Evolutionary conservation across 1,140 invertebrate genomes (phyloP).

Genomic region (Drosophila oshimai): DNA sequence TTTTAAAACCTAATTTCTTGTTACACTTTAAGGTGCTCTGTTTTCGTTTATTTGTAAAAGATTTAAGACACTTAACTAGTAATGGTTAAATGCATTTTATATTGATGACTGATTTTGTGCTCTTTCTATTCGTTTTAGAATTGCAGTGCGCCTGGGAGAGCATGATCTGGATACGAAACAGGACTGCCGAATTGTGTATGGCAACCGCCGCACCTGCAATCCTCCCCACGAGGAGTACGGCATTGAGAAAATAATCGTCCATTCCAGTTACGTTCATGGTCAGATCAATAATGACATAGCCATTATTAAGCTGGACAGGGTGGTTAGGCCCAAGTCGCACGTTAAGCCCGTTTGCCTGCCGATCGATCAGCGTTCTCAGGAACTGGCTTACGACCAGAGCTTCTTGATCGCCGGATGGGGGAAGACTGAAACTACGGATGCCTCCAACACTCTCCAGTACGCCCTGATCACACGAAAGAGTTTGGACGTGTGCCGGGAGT

Average conservation of each 20-base stretch:
- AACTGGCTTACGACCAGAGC: conserved; percentile 30
- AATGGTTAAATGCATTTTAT: too few species aligned
- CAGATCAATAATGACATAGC: conserved; percentile 87
- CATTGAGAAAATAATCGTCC: conserved; percentile 84
- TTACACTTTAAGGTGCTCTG: too few species aligned
- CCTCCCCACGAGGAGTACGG: conserved; percentile 84
- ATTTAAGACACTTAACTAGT: background rate
- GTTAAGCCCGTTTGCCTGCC: conserved; percentile 70
- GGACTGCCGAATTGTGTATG: conserved; percentile 83
- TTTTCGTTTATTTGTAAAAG: too few species aligned
- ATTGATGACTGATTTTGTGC: background rate
- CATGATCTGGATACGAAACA: conserved; percentile 84
- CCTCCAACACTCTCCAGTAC: conserved; percentile 34
- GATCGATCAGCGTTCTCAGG: conserved; percentile 21
- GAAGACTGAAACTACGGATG: conserved; percentile 27
- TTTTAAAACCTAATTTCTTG: too few species aligned
- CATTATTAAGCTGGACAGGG: conserved; percentile 82
- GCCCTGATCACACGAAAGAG: conserved; percentile 32
- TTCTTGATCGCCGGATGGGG: conserved; percentile 75
- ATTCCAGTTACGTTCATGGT: conserved; percentile 85
- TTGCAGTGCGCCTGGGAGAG: conserved; percentile 86
- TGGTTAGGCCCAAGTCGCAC: conserved; percentile 43
- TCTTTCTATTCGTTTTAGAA: background rate
- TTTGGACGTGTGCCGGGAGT: conserved; percentile 39
- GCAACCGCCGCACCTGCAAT: conserved; percentile 69